These are phyloP conservation scores for Schlechtendalia chinensis DNA, from an alignment of 1,140 invertebrate genomes.

Conservation along the genomic window DNA sequence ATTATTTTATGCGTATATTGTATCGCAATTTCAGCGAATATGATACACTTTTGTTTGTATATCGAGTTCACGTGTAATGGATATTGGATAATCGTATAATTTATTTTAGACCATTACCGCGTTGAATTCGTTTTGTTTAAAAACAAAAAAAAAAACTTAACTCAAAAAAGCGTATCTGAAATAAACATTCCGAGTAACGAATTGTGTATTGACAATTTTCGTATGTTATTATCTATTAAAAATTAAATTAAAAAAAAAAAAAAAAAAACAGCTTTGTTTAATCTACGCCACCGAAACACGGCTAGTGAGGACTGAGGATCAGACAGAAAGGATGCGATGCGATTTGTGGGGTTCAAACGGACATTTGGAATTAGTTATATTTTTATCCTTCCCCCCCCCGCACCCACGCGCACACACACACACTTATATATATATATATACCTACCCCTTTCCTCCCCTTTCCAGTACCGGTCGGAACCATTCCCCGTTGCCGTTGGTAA, in stretches of 20 bases:
- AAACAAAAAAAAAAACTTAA: too few species aligned
- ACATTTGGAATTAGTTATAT: slow-evolving; percentile 42
- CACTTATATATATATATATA: neutral
- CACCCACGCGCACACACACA: neutral
- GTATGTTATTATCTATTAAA: too few species aligned
- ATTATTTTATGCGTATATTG: too few species aligned
- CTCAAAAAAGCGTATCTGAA: too few species aligned
- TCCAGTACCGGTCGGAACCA: slow-evolving; percentile 33
- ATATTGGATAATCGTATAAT: slow-evolving; percentile 13
- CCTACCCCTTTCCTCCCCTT: slow-evolving; percentile 29
- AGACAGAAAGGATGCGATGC: neutral
- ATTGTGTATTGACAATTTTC: too few species aligned
- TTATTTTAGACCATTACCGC: slow-evolving; percentile 28
- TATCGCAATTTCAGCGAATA: neutral
- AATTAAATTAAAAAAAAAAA: too few species aligned
- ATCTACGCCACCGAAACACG: too few species aligned
- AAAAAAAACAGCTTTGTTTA: too few species aligned
- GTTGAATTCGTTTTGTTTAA: slow-evolving; percentile 1
- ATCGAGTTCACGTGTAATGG: slow-evolving; percentile 33
- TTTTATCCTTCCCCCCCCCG: slow-evolving; percentile 11
- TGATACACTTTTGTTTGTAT: neutral
- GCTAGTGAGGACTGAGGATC: neutral
- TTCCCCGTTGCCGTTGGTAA: slow-evolving; percentile 43
- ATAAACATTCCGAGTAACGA: too few species aligned
- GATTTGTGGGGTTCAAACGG: slow-evolving; percentile 24